Conservation (phyloP, 2,888 invertebrate species). For the Pollenia labialis region DNA sequence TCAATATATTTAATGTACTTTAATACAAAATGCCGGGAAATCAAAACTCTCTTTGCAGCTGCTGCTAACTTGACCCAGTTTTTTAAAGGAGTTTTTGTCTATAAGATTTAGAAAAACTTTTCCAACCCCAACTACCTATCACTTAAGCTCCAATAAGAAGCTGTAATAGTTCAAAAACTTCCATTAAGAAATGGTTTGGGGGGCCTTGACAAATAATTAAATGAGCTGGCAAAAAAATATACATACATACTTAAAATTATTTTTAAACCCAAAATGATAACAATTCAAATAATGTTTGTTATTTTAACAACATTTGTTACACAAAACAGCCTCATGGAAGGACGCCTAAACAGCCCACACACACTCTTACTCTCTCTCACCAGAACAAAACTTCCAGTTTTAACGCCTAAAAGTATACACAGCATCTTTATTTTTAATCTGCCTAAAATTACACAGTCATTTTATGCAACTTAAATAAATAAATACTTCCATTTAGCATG, state of each 20-base stretch:
- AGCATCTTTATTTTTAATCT: constrained; percentile 25
- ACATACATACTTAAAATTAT: neutral
- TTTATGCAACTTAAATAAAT: neutral
- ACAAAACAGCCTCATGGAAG: neutral
- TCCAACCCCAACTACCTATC: neutral
- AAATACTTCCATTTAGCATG: constrained; percentile 6
- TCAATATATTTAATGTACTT: too few species aligned
- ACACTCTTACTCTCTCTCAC: neutral
- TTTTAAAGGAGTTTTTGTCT: neutral
- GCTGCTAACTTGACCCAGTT: constrained; percentile 27
- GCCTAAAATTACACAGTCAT: constrained; percentile 24
- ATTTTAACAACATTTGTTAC: neutral
- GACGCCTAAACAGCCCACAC: neutral
- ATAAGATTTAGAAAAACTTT: neutral
- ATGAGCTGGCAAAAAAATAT: neutral
- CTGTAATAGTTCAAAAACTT: neutral
- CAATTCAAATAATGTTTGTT: neutral
- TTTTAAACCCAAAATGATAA: neutral
- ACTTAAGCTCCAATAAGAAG: neutral
- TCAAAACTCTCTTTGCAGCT: neutral
- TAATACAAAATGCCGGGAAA: too few species aligned
- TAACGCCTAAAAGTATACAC: neutral
- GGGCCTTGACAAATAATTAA: neutral
- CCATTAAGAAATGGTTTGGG: neutral
- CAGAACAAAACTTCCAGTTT: neutral